Conservation (phyloP, 2,797 vertebrate genomes). For the Bovichtus variegatus region DNA sequence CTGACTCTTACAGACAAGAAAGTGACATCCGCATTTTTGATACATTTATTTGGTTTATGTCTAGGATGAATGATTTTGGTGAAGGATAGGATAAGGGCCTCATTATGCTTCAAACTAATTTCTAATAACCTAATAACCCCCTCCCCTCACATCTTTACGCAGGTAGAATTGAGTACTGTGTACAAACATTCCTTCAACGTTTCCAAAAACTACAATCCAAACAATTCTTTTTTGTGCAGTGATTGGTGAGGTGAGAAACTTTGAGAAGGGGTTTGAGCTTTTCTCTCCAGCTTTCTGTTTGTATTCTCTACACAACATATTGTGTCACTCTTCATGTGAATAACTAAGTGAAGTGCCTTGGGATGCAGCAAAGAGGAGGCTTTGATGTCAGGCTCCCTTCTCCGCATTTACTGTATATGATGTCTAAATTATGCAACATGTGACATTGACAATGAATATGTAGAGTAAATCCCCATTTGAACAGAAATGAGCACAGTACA, state of each 20-base stretch:
- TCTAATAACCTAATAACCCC: too few species aligned
- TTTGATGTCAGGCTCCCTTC: not conserved
- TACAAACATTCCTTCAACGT: not conserved
- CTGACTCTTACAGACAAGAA: not conserved
- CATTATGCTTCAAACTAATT: not conserved
- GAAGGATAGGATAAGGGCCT: not conserved
- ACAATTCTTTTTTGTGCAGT: too few species aligned
- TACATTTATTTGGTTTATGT: not conserved
- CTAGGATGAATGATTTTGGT: not conserved
- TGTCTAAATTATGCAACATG: not conserved
- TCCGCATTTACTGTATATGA: not conserved
- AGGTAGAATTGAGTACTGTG: not conserved
- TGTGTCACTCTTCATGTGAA: too few species aligned
- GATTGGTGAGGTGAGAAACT: too few species aligned
- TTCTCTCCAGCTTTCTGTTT: not conserved
- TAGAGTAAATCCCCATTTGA: not conserved
- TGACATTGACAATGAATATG: not conserved
- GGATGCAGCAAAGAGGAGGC: not conserved
- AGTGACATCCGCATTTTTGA: not conserved
- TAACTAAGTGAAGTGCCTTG: too few species aligned
- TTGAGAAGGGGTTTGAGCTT: not conserved
- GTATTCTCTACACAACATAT: not conserved
- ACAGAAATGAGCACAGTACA: conserved; percentile 11
- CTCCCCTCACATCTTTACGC: not conserved
- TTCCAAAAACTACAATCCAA: not conserved